Percentiles rank a stretch among this genome's conserved stretches.
Conservation (phyloP, 2,797 vertebrate species). For the Gallinago solitaria region DNA sequence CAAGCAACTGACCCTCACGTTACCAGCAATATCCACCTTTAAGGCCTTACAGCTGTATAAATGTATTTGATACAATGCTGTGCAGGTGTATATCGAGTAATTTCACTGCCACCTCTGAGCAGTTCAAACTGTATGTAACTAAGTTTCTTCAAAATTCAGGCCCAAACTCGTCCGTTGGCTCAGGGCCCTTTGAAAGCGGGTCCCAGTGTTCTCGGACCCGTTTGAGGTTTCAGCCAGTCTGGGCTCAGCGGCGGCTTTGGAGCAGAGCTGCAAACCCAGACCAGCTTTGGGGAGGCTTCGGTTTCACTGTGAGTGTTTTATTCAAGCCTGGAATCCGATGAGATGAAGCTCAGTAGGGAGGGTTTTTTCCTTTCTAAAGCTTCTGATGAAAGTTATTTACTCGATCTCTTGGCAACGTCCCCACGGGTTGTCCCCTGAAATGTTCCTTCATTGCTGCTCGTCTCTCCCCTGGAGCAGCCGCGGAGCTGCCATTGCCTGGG, state of each 20-base stretch:
- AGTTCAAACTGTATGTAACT: background rate
- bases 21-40: background rate
- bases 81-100: background rate
- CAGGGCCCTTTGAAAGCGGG: background rate
- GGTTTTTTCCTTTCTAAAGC: background rate
- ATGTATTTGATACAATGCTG: background rate
- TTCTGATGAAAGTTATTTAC: conserved; percentile 32
- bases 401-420: background rate
- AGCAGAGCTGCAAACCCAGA: background rate
- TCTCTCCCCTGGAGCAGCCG: background rate
- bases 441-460: background rate
- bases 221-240: background rate
- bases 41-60: background rate
- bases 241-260: background rate
- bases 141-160: background rate
- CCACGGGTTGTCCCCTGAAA: background rate
- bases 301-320: background rate
- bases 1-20: fast-evolving
- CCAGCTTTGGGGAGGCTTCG: background rate
- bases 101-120: background rate
- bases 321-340: conserved; percentile 5
- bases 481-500: conserved; percentile 1
- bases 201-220: background rate
- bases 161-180: background rate
- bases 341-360: background rate